Base-by-base conservation (phyloP, 2,888 invertebrate species). In the Teleogryllus oceanicus region DNA sequence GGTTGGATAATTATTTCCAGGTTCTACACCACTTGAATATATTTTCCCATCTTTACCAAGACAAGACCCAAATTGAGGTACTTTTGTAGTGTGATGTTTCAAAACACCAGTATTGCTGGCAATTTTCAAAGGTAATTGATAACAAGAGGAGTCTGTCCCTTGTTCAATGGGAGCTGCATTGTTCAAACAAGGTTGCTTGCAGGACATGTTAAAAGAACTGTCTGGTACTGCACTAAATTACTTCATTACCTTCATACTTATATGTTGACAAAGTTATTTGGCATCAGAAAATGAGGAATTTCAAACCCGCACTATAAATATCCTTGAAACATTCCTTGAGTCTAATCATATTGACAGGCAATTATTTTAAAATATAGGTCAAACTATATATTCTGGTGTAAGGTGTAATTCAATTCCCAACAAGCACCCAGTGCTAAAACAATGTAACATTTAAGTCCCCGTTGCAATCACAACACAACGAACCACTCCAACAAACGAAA, bases 61-160 rank as follows among this genome's bases (percentile, higher is more conserved):
- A 50, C 62, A 78, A 13, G 80, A 75, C 49, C 78, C 78, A 51
- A 77, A 76, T 76, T 77, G 80, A 74, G 80, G 62, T 21, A 80
- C 78, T 77, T 79, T 77, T 37, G 80, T 51, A 12, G 80, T 80
- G 77, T 82, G 81, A 85, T 90, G 89, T 87, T 92, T 92, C 84
- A 91, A 88, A 85, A 91, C 91, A 82, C 92, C 92, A 82, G 90
- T 89, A 83, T 83, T 88, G 87, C 81, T 90, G 89, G 82, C 89
- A 87, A 94, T 93, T 85, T 91, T 90, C 83, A 93, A 93, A 82
- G 92, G 92, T 84, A 94, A 94, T 86, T 94, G 94, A 88, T 94
- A 94, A 83, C 94, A 91, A 84, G 94, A 94, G 85, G 94, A 94
- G 88, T 90, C 89, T 82, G 86, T 85, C 83, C 85, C 85, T 83